Evolutionary conservation across 2,113 vertebrate genomes (phyloP).

Genomic region (Brachionichthys hirsutus): DNA sequence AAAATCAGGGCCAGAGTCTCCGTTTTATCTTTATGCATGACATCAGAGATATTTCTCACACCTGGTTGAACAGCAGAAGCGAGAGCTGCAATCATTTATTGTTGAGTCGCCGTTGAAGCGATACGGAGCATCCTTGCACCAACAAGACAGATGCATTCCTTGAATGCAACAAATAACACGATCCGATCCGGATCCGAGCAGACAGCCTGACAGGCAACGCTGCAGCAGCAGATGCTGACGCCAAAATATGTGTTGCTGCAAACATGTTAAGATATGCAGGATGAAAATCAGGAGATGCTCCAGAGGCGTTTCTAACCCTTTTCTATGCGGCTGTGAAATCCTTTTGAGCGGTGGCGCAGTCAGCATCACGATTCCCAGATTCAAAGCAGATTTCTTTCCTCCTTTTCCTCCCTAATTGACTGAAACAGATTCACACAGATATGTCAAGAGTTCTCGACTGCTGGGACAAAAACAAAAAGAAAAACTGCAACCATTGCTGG

Average conservation of each 20-base stretch:
- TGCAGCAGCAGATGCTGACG: conserved; percentile 33
- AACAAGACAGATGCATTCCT: conserved; percentile 6
- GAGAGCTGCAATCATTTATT: too few relatives aligned
- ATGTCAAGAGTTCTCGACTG: too few relatives aligned
- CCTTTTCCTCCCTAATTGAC: neutral
- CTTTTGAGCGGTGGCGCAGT: conserved; percentile 1
- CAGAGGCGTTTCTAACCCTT: conserved; percentile 38
- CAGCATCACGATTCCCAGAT: conserved; percentile 4
- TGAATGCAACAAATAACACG: conserved; percentile 23
- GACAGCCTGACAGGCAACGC: conserved; percentile 37
- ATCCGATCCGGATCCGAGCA: conserved; percentile 39
- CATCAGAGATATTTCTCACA: too few relatives aligned
- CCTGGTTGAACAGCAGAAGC: neutral
- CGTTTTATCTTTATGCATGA: too few relatives aligned
- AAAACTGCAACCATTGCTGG: too few relatives aligned
- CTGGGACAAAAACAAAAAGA: too few relatives aligned
- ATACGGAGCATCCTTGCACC: conserved; percentile 19
- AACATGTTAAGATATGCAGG: conserved; percentile 58
- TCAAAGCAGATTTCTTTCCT: conserved; percentile 19
- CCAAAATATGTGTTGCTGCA: conserved; percentile 48
- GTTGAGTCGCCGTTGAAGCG: neutral
- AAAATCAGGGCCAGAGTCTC: too few relatives aligned
- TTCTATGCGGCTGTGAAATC: neutral
- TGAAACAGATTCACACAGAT: conserved; percentile 4
- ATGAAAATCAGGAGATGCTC: conserved; percentile 27